Evolutionary conservation across 1,140 invertebrate species (phyloP).

Genomic region (Trichogramma pretiosum): DNA sequence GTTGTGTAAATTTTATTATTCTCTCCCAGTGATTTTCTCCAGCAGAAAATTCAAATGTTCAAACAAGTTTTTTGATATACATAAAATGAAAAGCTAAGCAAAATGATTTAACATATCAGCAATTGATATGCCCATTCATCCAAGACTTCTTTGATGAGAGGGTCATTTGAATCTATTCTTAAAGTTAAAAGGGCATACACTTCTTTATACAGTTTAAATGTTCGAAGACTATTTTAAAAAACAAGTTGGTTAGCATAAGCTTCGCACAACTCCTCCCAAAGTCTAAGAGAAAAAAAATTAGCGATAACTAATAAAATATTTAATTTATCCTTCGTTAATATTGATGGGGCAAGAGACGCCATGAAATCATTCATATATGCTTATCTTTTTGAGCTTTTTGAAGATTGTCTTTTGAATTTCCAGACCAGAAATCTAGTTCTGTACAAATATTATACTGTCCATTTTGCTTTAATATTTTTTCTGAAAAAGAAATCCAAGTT

Average conservation of each 20-base stretch:
- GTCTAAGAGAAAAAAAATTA: conserved; percentile 9
- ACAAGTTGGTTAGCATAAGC: conserved; percentile 56
- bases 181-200: conserved; percentile 53
- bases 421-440: conserved; percentile 36
- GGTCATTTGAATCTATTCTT: conserved; percentile 46
- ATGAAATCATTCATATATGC: conserved; percentile 8
- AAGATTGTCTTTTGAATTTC: conserved; percentile 29
- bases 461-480: conserved; percentile 21
- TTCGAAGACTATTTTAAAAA: conserved; percentile 43
- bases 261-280: conserved; percentile 50
- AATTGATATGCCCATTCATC: conserved; percentile 46
- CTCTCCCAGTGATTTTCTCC: too few species aligned
- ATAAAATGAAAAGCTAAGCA: too few species aligned
- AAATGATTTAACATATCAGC: too few species aligned
- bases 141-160: conserved; percentile 44
- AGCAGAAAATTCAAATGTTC: too few species aligned
- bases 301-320: not conserved
- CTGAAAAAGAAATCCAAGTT: conserved; percentile 27
- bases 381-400: conserved; percentile 28
- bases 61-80: too few species aligned
- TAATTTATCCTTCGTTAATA: not conserved
- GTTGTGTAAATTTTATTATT: too few species aligned
- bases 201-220: conserved; percentile 51
- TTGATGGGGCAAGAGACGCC: too few species aligned
- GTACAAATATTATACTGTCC: conserved; percentile 19